Percentiles rank a stretch among this genome's conserved stretches.
phyloP scores from a whole-genome alignment of 2,113 vertebrate genomes.

The Ageneiosus marmoratus region DNA sequence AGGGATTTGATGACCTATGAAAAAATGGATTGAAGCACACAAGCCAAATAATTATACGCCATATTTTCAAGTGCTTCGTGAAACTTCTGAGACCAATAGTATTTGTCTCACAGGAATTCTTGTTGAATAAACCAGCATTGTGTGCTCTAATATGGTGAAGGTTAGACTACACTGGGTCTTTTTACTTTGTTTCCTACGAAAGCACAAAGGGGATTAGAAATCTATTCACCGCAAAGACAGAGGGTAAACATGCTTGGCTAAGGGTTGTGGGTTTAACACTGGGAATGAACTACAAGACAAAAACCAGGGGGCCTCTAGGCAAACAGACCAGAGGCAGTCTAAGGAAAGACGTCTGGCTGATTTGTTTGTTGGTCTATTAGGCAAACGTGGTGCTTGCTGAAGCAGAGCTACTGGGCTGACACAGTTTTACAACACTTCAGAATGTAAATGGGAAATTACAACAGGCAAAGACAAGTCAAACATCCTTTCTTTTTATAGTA shows the following conservation, averaged over 20 bases:
- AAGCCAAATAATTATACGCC: neutral
- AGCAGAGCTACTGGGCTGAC: slow-evolving; percentile 17
- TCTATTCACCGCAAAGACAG: slow-evolving; percentile 49
- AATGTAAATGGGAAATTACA: neutral
- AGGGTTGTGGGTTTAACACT: slow-evolving; percentile 53
- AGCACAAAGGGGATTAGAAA: slow-evolving; percentile 17
- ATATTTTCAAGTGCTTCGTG: slow-evolving; percentile 2
- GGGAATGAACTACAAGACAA: slow-evolving; percentile 62
- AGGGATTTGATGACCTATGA: neutral
- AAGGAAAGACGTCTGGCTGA: slow-evolving; percentile 8
- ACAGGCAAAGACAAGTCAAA: neutral
- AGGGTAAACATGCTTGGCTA: slow-evolving; percentile 50
- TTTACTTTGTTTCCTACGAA: neutral
- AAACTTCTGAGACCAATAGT: neutral
- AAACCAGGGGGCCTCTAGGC: slow-evolving; percentile 52
- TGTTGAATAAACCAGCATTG: neutral
- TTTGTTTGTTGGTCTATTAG: slow-evolving; percentile 65
- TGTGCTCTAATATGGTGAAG: neutral
- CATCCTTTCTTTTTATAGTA: neutral
- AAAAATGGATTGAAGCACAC: neutral
- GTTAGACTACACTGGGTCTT: neutral
- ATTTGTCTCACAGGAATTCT: neutral
- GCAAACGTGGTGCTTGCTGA: slow-evolving; percentile 61
- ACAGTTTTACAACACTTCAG: neutral
- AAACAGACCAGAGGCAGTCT: slow-evolving; percentile 49